Base-by-base conservation (phyloP, 2,113 vertebrate genomes). In the Elachura formosa region DNA sequence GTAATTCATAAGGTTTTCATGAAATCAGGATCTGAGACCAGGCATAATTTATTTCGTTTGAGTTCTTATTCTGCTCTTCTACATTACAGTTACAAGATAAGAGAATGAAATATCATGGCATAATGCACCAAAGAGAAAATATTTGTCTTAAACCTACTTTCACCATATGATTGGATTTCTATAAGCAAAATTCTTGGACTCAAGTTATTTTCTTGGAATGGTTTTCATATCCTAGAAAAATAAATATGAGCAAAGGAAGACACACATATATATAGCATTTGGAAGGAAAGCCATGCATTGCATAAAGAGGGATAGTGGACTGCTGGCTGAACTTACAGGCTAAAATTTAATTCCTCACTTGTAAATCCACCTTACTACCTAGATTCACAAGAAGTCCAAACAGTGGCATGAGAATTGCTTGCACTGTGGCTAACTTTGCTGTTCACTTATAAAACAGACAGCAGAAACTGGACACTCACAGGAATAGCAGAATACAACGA, bases 401-500 rank as follows among this genome's bases (percentile, higher is more conserved):
- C 0, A 4, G 25, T 41, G n/a, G 25, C 56, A 45, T 48, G 43
- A 33, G 26, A 85, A 86, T 79, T 64, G n/a, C 75, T 86, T 76
- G 46, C 34, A 54, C 36, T 73, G 31, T 48, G 63, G 72, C 14
- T 58, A 86, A 36, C 23, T 5, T 28, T 54, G 38, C 38, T 69
- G 24, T 87, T 84, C 87, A 52, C 67, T 49, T 84, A 15, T 3
- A 59, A 90, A 77, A 45, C 48, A 77, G 74, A 73, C 43, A 85
- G 84, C 51, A 91, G 79, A 92, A 95, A 92, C 48, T 73, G 75
- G 83, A 81, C 73, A 80, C 31, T 87, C 12, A 5, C 40, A 87
- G 80, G 61, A 74, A 52, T 74, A 90, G 49, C 59, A 93, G 91
- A 92, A 92, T 80, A 88, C 23, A 84, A n/a, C 94, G 72, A 95